Evolutionary conservation across 2,888 invertebrate species (phyloP), one percentile per base, ranked within the genome.

Genomic region (Deilephila elpenor): DNA sequence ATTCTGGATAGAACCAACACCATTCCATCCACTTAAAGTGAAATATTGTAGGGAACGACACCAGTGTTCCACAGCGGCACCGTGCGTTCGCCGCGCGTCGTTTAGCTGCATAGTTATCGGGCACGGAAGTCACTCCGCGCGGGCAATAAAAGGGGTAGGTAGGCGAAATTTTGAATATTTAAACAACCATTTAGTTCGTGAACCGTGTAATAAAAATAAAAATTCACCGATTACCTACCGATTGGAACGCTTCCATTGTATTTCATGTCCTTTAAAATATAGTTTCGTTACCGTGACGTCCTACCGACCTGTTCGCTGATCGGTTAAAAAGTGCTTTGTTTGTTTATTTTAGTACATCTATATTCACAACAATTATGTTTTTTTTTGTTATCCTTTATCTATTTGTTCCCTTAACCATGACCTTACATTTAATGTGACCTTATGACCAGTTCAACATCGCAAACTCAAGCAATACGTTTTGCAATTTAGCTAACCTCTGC

Each of bases 141-240:
- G 81, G 87, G 86, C 88, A 88, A 87, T 87, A 89, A 91, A 84
- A 92, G 88, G 91, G 92, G 91, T 91, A 87, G 80, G 80, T 84
- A 80, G 62, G 73, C 59, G 71, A 79, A 87, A 90, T 90, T 90
- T 89, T 86, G 89, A 91, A 91, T 91, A 91, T 90, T 89, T 88
- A 89, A 91, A 84, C 86, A 82, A 81, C 73, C 73, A 73, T 76
- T 74, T 72, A 71, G 70, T 72, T 82, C 79, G 82, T 80, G 80
- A 79, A 81, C 83, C 80, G 79, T 82, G 80, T 83, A 84, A 87
- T 85, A 87, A 88, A 89, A 88, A 87, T 83, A 83, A 86, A 83
- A 87, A 84, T 79, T 80, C 77, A 76, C 77, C 85, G 83, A 86
- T 88, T 89, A 88, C 80, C 79, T 76, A 73, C 81, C 78, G 88